Evolutionary conservation across 2,797 vertebrate species (phyloP), one percentile per base, ranked within the genome.

Genomic region (Tragopan temminckii): DNA sequence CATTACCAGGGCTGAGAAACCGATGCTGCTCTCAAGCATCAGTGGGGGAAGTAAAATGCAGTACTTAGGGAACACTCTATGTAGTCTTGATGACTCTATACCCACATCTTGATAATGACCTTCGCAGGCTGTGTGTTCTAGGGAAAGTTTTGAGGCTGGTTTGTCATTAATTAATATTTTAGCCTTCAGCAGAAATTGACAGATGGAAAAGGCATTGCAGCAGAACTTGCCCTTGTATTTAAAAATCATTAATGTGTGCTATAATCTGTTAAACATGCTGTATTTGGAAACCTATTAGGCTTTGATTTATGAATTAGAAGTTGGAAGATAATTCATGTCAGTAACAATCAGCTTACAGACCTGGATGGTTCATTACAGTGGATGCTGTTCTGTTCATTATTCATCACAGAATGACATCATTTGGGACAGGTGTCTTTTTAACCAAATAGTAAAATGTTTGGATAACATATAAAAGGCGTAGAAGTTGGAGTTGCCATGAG

Each of bases 271-370:
- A 80, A 33, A 24, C 67, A 80, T 40, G 4, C 17, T 80, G 16
- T 24, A 7, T 67, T 85, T 6, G 13, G 36, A 86, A 66, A 31
- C 25, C 9, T 59, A 25, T 45, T 85, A 58, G 33, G 25, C 11
- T 57, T 84, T 93, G 59, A 86, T 75, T 76, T 92, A 91, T 85
- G 71, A 66, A 69, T 86, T 78, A 36, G 24, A 62, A 90, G 67
- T 43, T 38, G 88, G 70, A 80, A 74, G 86, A 69, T 21, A 86
- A 89, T 76, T 72, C 2, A 45, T 59, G 89, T 75, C 45, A 64
- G 31, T 24, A 80, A 5, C 53, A 20, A 48, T 74, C 46, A 55
- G 46, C 35, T 61, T 48, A 46, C 16, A 58, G 53, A 43, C 14
- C 62, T 53, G 38, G 43, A 18, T 71, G 64, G 50, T 68, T 74